Base-by-base conservation (phyloP, 1,140 invertebrate species). In the Drosophila tropicalis region DNA sequence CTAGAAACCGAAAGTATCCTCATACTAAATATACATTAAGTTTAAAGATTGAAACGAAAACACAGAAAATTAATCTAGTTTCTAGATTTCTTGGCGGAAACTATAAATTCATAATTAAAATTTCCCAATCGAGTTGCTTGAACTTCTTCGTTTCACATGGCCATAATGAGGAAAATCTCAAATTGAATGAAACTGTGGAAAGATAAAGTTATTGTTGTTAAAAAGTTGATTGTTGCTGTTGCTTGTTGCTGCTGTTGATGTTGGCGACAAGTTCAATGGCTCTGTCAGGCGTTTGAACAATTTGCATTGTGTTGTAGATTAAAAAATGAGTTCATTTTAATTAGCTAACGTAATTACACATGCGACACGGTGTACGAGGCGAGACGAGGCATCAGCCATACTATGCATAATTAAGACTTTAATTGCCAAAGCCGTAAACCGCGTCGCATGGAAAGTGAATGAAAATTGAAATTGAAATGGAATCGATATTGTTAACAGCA, bases 261-360 rank as follows among this genome's bases (percentile, higher is more conserved):
- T 51, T 72, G 70, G 61, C 44, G 82, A 86, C 82, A 86, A 86
- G 82, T 86, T 86, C 82, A 86, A 87, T 87, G 82, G 69, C 81
- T 81, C 70, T 75, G 51, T 44, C 56, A 51, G 66, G 44, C 55
- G 62, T 85, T 75, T 79, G 56, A 39, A 67, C 83, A 79, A 75
- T 78, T 81, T 76, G 79, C 77, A 77, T 79, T 85, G 83, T 63
- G 58, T 74, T 84, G 75, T 84, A 67, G 66, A 73, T 72, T 77
- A 61, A 67, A 65, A 57, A 80, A 78, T 67, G 71, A 57, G 63
- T 29, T 41, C 68, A 51, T 67, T 79, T 83, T 86, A 82, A 85
- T 85, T 82, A 82, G 79, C 67, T 34, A 55, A 63, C 66, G 62
- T 77, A 87, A 85, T 85, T 72, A 82, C 83, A 76, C 68, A 81